A percentile compares a stretch with the other conserved stretches of the same genome.
phyloP scores from a whole-genome alignment of 2,113 vertebrate species.

The Genyomyrus donnyi region DNA sequence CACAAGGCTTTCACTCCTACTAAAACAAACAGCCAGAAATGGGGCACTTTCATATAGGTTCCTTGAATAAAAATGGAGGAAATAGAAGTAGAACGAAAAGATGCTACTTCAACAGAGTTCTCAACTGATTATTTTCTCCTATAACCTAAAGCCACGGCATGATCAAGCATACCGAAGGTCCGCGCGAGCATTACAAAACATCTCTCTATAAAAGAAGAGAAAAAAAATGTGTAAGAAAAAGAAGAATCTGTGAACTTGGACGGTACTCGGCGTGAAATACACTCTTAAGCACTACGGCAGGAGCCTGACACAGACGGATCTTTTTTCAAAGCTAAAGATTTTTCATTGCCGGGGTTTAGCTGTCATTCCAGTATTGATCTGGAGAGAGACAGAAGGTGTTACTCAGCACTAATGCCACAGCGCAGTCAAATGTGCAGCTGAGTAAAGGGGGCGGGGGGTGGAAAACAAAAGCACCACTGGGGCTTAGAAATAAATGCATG shows the following conservation, averaged over 20 bases:
- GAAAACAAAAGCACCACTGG: slow-evolving; percentile 17
- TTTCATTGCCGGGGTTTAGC: slow-evolving; percentile 37
- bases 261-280: slow-evolving; percentile 8
- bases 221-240: not conserved
- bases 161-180: not conserved
- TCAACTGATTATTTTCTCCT: not conserved
- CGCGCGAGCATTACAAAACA: not conserved
- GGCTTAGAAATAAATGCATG: not conserved
- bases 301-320: slow-evolving; percentile 19
- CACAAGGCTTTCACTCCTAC: not conserved
- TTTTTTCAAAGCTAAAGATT: slow-evolving; percentile 31
- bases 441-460: slow-evolving; percentile 21
- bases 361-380: slow-evolving; percentile 38
- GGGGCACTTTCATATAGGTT: not conserved
- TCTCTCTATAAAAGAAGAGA: not conserved
- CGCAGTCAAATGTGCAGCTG: slow-evolving; percentile 39
- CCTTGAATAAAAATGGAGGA: not conserved
- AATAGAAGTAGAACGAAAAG: not conserved
- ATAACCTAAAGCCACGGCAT: not conserved
- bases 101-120: not conserved
- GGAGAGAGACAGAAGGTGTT: slow-evolving; percentile 39
- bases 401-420: slow-evolving; percentile 41
- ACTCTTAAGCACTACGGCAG: slow-evolving; percentile 13
- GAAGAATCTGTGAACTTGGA: slow-evolving; percentile 10
- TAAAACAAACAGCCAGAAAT: not conserved